phyloP scores from a whole-genome alignment of 2,888 invertebrate genomes.

The Megalurothrips usitatus region DNA sequence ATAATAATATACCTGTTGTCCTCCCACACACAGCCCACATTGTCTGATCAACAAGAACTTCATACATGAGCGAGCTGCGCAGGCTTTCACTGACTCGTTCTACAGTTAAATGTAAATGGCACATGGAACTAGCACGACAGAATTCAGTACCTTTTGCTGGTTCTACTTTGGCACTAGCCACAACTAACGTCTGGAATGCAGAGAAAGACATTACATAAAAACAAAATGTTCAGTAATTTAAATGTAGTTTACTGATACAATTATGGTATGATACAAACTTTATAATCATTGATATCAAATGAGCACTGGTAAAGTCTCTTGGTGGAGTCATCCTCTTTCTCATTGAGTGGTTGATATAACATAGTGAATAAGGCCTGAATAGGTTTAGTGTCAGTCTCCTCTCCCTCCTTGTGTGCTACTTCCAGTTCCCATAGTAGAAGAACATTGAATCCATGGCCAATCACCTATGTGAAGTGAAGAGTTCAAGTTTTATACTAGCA shows the following conservation, averaged over 20 bases:
- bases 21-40: constrained; percentile 92
- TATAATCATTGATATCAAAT: constrained; percentile 76
- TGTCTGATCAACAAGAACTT: constrained; percentile 85
- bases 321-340: constrained; percentile 37
- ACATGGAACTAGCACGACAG: constrained; percentile 83
- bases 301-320: constrained; percentile 53
- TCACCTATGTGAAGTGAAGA: constrained; percentile 52
- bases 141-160: constrained; percentile 76
- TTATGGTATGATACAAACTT: constrained; percentile 50
- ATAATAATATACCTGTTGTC: constrained; percentile 63
- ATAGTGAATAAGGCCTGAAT: constrained; percentile 44
- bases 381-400: constrained; percentile 41
- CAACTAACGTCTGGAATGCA: constrained; percentile 65
- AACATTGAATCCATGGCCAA: constrained; percentile 68
- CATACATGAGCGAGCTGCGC: constrained; percentile 76
- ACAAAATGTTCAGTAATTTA: background rate
- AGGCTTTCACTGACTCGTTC: constrained; percentile 49
- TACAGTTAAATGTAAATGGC: constrained; percentile 72
- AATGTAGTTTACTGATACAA: constrained; percentile 27
- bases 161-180: constrained; percentile 71
- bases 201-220: background rate
- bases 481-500: background rate
- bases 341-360: constrained; percentile 41
- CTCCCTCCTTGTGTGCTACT: constrained; percentile 46
- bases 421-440: constrained; percentile 81